Evolutionary conservation across 2,888 invertebrate genomes (phyloP).

Genomic region (Caenorhabditis parvicauda): DNA sequence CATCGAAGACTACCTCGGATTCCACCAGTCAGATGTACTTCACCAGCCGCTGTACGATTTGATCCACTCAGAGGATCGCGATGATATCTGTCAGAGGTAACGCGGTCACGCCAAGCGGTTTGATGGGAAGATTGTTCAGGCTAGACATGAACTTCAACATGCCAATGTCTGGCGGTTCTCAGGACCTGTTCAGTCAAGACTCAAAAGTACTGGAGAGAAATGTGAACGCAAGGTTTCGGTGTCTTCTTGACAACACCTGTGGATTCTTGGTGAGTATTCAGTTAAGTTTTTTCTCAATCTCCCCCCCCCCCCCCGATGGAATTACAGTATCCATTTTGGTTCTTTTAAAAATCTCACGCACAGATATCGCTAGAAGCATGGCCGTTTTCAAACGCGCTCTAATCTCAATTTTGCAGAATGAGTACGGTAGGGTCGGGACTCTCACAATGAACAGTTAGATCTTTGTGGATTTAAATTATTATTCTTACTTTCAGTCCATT

Average conservation of each 20-base stretch:
- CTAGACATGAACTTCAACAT: slow-evolving; percentile 34
- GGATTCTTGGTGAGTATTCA: slow-evolving; percentile 85
- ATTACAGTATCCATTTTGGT: not conserved
- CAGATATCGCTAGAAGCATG: no score
- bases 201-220: slow-evolving; percentile 76
- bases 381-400: no score
- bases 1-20: slow-evolving; percentile 98
- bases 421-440: no score
- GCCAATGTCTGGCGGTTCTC: slow-evolving; percentile 13
- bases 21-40: slow-evolving; percentile 99
- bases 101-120: no score
- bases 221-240: slow-evolving; percentile 96
- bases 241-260: slow-evolving; percentile 96
- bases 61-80: slow-evolving; percentile 98
- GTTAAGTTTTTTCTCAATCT: not conserved
- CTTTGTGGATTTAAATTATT: not conserved
- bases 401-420: no score
- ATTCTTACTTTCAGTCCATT: no score
- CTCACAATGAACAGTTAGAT: not conserved
- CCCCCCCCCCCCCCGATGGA: no score
- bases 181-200: slow-evolving; percentile 11
- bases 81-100: slow-evolving; percentile 72
- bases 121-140: no score
- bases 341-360: not conserved
- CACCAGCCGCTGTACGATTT: slow-evolving; percentile 98